Percentiles rank a stretch among this genome's conserved stretches.
phyloP scores from a whole-genome alignment of 2,888 invertebrate species.

The Spisula subtruncata region DNA sequence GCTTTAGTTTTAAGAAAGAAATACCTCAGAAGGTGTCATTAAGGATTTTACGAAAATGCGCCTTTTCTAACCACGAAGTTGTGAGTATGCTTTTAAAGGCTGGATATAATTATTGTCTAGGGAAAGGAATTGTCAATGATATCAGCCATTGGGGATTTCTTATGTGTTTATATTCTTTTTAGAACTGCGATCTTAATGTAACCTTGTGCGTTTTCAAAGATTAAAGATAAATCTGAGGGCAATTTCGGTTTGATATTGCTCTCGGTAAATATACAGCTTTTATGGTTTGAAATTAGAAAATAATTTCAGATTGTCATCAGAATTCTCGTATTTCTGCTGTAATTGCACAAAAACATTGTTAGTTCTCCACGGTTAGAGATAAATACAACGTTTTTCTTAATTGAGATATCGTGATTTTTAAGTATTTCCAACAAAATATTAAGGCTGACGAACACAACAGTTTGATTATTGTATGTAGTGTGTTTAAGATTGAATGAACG shows the following conservation, averaged over 20 bases:
- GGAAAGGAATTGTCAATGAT: neutral
- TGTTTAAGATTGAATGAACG: too few species aligned
- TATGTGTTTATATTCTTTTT: conserved; percentile 18
- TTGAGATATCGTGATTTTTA: too few species aligned
- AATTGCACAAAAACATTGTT: neutral
- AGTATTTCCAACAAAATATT: too few species aligned
- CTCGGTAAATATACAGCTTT: neutral
- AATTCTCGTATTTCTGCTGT: neutral
- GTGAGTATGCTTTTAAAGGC: conserved; percentile 13
- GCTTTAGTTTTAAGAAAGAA: neutral
- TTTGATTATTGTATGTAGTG: too few species aligned
- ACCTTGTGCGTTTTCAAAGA: neutral
- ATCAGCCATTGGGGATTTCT: neutral
- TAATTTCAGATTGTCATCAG: neutral
- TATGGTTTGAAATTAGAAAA: neutral
- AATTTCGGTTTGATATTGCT: neutral
- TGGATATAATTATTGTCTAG: neutral
- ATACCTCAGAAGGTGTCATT: too few species aligned
- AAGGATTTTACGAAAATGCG: neutral
- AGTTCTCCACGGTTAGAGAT: too few species aligned
- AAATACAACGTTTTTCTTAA: too few species aligned
- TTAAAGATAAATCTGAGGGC: neutral
- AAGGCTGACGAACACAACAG: too few species aligned
- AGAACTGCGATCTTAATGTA: neutral
- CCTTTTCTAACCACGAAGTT: neutral